Evolutionary conservation across 2,888 invertebrate genomes (phyloP), one percentile per base, ranked within the genome.

Genomic region (Drosophila imparisetae): DNA sequence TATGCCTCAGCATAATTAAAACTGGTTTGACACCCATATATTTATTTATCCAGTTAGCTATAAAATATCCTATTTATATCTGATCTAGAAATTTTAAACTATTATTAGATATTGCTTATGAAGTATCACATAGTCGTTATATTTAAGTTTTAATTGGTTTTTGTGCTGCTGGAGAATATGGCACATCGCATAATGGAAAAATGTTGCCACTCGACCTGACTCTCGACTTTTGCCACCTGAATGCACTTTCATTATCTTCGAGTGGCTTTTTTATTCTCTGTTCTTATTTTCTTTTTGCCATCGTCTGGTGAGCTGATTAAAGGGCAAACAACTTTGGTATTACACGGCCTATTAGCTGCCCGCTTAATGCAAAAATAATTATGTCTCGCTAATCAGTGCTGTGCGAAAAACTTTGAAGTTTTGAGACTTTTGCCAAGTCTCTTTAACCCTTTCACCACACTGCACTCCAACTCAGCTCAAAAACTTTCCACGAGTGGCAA

Each of bases 221-320:
- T 59, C 80, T 70, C 65, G 66, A 71, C 72, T 79, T 69, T 74
- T 76, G 67, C 72, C 81, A 81, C 81, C 72, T 89, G 72, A 88
- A 78, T 87, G 89, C 84, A 80, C 75, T 91, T 90, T 86, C 91
- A 90, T 91, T 90, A 90, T 91, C 87, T 87, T 90, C 72, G 76
- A 89, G 90, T 91, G 90, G 88, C 40, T 89, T 87, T 84, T 52
- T 50, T 66, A 65, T 72, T 27, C 62, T 36, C 55, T 48, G 38
- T 45, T 34, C 40, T 58, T 40, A 27, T 38, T n/a, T 55, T 38
- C 4, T 5, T 55, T 29, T 24, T 55, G 27, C 55, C 30, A 59
- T 57, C 40, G 81, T 80, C 85, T 87, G 87, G 72, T 77, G 87
- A 68, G 85, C 85, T 86, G 84, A 83, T 86, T 83, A 81, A 66